Evolutionary conservation across 2,797 vertebrate species (phyloP), one percentile per base, ranked within the genome.

Genomic region (Phalanger gymnotis): DNA sequence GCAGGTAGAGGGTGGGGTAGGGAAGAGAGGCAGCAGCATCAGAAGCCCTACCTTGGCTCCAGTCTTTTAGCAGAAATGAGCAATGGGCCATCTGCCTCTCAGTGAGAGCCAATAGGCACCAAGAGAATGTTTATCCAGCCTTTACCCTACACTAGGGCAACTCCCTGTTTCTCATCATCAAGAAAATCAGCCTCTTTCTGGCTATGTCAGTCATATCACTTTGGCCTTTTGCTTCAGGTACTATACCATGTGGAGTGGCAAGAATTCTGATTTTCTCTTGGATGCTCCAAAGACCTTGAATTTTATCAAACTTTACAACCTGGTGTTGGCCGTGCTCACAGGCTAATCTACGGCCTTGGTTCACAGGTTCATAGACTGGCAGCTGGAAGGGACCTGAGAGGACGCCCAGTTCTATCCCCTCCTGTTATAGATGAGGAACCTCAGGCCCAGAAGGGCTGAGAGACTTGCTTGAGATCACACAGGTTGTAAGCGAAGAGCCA

Each of bases 171-270:
- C 95, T 94, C 55, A 13, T 89, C 55, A 27, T 0, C 93, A 92
- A 91, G 91, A 95, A 92, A 94, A 95, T 25, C 61, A 31, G 56
- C 73, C 40, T 90, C 25, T 66, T 27, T 53, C 81, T 94, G 92
- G 91, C 53, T 89, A 66, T 87, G 91, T 0, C 30, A 61, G 93
- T 58, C 16, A n/a, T 90, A 55, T 61, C 54, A 11, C 54, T 92
- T 95, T 92, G n/a, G 30, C 92, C 73, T 95, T 96, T 95, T 54
- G 54, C 96, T 96, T 95, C n/a, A 89, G 56, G 94, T 81, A 93
- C 92, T 30, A 6, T 7, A 4, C 22, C 11, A 0, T 12, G 53
- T 91, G 6, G 6, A 4, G 34, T 25, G 40, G 12, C n/a, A 0
- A 2, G 12, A 25, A n/a, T 2, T 11, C 92, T 14, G 54, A 30